phyloP scores from a whole-genome alignment of 2,888 invertebrate species.

The Aspidiotus destructor region DNA sequence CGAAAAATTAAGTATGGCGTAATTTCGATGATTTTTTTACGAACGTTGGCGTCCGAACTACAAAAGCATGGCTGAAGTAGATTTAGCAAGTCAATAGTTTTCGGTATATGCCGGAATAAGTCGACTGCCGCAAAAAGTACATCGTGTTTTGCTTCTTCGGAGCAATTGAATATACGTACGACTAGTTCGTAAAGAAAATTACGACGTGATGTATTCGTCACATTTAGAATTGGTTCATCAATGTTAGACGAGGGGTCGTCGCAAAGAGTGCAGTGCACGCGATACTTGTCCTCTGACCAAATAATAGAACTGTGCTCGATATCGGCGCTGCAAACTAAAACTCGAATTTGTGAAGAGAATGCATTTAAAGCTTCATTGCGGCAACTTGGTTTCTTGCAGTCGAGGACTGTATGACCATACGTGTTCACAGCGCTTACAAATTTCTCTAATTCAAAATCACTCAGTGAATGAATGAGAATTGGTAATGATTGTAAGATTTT shows the following conservation, averaged over 20 bases:
- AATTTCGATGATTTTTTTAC: constrained; percentile 20
- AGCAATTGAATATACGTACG: neutral
- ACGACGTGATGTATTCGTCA: neutral
- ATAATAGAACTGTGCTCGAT: neutral
- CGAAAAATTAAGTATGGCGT: constrained; percentile 13
- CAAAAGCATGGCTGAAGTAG: constrained; percentile 8
- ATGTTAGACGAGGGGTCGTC: neutral
- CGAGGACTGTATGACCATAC: too few species aligned
- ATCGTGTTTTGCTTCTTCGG: constrained; percentile 7
- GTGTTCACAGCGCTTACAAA: neutral
- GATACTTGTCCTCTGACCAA: neutral
- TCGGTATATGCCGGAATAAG: constrained; percentile 10
- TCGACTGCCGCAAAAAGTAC: neutral
- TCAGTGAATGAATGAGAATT: constrained; percentile 3
- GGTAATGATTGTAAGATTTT: neutral
- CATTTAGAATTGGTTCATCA: too few species aligned
- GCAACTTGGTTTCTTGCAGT: neutral
- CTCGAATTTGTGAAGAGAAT: constrained; percentile 1
- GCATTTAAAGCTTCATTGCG: neutral
- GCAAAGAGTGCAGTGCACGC: constrained; percentile 8
- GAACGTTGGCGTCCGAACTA: neutral
- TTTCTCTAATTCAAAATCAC: neutral
- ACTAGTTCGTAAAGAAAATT: neutral
- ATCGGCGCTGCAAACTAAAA: constrained; percentile 4
- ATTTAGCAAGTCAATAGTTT: neutral